Percentiles rank a stretch among this genome's conserved stretches.
Conservation (phyloP, 92 coral and sea anemone species). For the Epizoanthus illoricatus region DNA sequence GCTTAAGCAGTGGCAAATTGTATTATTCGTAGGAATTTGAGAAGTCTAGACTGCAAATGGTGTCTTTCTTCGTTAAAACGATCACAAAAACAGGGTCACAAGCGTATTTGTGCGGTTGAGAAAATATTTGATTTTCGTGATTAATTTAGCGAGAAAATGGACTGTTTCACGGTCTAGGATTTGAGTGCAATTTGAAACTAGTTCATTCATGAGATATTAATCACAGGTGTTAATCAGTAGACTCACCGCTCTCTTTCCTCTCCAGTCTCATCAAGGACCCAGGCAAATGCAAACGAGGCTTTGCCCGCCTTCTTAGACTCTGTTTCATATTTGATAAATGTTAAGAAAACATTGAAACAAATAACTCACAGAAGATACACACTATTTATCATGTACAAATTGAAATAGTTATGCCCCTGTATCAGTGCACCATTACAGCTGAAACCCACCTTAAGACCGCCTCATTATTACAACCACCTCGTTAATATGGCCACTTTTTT, state of each 20-base stretch:
- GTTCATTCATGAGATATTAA: not conserved
- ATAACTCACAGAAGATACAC: no score
- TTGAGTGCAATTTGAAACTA: no score
- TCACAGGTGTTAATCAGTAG: not conserved
- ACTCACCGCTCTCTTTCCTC: slow-evolving; percentile 96
- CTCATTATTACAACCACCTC: not conserved
- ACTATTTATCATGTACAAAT: not conserved
- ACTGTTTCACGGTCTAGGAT: no score
- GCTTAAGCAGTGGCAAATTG: no score
- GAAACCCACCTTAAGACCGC: not conserved
- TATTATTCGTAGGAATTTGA: no score
- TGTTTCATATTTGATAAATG: slow-evolving; percentile 70
- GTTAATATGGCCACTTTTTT: no score
- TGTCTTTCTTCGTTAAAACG: no score
- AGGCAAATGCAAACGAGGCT: slow-evolving; percentile 97
- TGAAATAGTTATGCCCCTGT: not conserved
- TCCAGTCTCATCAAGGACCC: slow-evolving; percentile 98
- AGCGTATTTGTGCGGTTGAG: no score
- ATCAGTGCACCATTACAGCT: not conserved
- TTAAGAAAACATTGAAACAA: slow-evolving; percentile 38
- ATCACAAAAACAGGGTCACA: no score
- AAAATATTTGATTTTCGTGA: not conserved
- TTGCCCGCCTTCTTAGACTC: slow-evolving; percentile 98
- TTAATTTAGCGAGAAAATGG: no score
- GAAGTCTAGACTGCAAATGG: no score